These are phyloP conservation scores for Limulus polyphemus DNA, from an alignment of 2,888 invertebrate genomes.

Conservation along the genomic window DNA sequence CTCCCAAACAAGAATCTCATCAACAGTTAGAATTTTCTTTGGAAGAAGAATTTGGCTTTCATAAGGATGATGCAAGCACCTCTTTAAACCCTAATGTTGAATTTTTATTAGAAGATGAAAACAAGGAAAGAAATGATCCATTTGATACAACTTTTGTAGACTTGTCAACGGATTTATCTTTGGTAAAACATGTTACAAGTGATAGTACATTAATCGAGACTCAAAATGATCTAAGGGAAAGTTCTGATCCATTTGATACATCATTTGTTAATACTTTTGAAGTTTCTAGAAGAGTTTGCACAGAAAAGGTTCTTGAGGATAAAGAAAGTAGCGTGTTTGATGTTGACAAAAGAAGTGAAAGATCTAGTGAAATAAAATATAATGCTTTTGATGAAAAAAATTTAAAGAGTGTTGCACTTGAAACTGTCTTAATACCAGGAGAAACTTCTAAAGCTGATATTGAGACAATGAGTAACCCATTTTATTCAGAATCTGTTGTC, in stretches of 20 bases:
- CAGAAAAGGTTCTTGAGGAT: no score
- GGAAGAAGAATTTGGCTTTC: slow-evolving; percentile 22
- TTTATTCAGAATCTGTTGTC: background rate
- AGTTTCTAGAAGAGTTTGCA: no score
- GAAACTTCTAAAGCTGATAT: no score
- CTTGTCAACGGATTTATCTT: slow-evolving; percentile 18
- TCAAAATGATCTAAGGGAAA: slow-evolving; percentile 4
- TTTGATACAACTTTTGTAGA: slow-evolving; percentile 53
- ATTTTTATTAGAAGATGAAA: slow-evolving; percentile 26
- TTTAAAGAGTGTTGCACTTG: no score
- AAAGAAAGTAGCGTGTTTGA: no score
- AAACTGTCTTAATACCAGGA: no score
- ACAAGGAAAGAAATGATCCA: slow-evolving; percentile 43
- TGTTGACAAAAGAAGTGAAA: no score
- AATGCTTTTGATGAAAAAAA: no score
- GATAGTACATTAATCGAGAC: no score
- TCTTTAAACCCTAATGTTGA: slow-evolving; percentile 18
- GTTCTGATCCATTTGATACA: slow-evolving; percentile 26
- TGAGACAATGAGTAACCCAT: slow-evolving; percentile 3
- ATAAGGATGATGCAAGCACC: slow-evolving; percentile 10
- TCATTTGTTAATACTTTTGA: slow-evolving; percentile 21
- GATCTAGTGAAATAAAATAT: no score
- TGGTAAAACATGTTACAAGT: no score
- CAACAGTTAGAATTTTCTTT: slow-evolving; percentile 10
- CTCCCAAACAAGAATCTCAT: background rate